Base-by-base conservation (phyloP, 1,140 invertebrate genomes). In the Argopecten irradians region DNA sequence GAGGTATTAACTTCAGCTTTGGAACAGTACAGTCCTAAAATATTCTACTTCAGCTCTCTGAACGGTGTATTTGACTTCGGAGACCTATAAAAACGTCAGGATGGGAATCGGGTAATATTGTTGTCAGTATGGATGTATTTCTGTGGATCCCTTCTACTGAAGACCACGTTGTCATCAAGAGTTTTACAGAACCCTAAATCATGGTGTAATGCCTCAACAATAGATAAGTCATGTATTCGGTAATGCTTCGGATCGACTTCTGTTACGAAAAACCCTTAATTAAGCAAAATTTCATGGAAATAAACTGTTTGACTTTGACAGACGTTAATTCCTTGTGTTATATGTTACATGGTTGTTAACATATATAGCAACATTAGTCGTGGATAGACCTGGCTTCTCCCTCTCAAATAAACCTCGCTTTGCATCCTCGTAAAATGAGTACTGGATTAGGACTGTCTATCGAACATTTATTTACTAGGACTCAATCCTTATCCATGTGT, bases 251-350 rank as follows among this genome's bases (percentile, higher is more conserved):
- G 55, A 71, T 71, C 22, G 55, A 16, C 16, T 71, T 28, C 55
- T 71, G n/a, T 5, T 8, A 71, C 5, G 55, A 71, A 71, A 71
- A 71, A 71, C 55, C 55, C 55, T 71, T 71, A 71, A 71, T 71
- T 71, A 71, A 71, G 55, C 55, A 71, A 71, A 71, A 28, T 71
- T 71, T 71, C 28, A 11, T n/a, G 0, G 55, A 71, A 71, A 71
- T 71, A 71, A 71, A 71, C 55, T 71, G 55, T 71, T 71, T 71
- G 55, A 71, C 55, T 71, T 71, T 71, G 55, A 71, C 55, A 71
- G 55, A 71, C n/a, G 55, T 71, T 71, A 71, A 71, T 71, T 71
- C 55, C 55, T 71, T 71, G 55, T 71, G 55, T n/a, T 71, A n/a
- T n/a, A 71, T 71, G 55, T 71, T 71, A 28, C 16, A n/a, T 71